A percentile compares a stretch with the other conserved stretches of the same genome.
Evolutionary conservation across 2,888 invertebrate genomes (phyloP).

Genomic region (Alviniconcha strummeri): DNA sequence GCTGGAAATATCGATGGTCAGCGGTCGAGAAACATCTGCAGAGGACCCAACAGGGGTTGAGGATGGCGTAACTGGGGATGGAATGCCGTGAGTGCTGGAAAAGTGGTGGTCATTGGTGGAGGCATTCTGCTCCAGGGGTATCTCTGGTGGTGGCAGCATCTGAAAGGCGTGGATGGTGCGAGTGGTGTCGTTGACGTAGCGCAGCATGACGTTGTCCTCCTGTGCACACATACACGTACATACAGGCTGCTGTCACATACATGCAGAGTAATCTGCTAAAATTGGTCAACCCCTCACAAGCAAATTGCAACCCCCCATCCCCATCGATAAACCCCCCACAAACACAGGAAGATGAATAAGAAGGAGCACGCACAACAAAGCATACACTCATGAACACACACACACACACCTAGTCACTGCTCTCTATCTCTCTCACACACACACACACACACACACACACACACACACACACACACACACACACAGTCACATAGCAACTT

Average conservation of each 20-base stretch:
- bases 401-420: no score
- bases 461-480: no score
- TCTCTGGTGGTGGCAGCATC: slow-evolving; percentile 52
- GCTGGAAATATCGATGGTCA: slow-evolving; percentile 15
- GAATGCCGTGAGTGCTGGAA: neutral
- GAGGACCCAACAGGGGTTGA: neutral
- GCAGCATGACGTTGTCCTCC: slow-evolving; percentile 77
- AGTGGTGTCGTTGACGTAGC: slow-evolving; percentile 76
- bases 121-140: slow-evolving; percentile 18
- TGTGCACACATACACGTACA: slow-evolving; percentile 49
- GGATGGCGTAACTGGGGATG: neutral
- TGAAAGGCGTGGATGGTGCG: slow-evolving; percentile 72
- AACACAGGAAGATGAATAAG: no score
- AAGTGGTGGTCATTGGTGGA: neutral
- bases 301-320: no score
- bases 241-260: neutral
- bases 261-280: neutral
- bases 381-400: no score
- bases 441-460: no score
- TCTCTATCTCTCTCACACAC: no score
- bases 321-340: no score
- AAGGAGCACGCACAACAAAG: no score
- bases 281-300: neutral
- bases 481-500: neutral
- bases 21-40: neutral